A percentile compares a stretch with the other conserved stretches of the same genome.
phyloP scores from a whole-genome alignment of 2,888 invertebrate genomes.

The Papilio elwesi region DNA sequence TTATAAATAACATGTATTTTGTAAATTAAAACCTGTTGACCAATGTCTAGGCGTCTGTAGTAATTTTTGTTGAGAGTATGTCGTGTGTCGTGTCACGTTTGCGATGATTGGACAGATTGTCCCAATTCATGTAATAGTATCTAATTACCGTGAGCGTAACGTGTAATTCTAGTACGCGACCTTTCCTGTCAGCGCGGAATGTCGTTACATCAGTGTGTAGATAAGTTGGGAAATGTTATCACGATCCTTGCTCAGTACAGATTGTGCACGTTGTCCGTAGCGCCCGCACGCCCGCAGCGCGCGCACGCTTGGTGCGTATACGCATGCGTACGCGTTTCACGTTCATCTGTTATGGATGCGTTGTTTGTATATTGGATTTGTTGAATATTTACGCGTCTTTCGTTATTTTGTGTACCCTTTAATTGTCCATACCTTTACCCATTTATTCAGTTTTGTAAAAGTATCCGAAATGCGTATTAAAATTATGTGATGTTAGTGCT shows the following conservation, averaged over 20 bases:
- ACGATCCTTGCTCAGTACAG: constrained; percentile 58
- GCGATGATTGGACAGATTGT: constrained; percentile 11
- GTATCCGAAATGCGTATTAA: too few species aligned
- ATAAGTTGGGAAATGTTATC: constrained; percentile 58
- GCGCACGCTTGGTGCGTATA: constrained; percentile 44
- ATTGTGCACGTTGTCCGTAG: constrained; percentile 48
- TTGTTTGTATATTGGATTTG: constrained; percentile 17
- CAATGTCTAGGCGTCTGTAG: constrained; percentile 1
- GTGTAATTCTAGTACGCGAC: constrained; percentile 48
- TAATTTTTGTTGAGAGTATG: neutral
- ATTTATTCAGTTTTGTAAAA: neutral
- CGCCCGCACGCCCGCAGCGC: constrained; percentile 46
- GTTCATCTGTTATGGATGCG: constrained; percentile 43
- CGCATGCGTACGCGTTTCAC: constrained; percentile 45
- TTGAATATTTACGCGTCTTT: constrained; percentile 27
- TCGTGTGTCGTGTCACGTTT: neutral
- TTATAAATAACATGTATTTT: neutral
- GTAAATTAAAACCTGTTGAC: neutral
- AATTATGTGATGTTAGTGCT: too few species aligned
- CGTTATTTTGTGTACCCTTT: neutral
- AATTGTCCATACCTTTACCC: neutral
- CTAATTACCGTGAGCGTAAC: constrained; percentile 38
- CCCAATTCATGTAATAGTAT: constrained; percentile 21
- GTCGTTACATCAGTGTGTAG: constrained; percentile 56
- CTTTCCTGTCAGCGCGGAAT: constrained; percentile 50